Evolutionary conservation across 2,797 vertebrate species (phyloP).

Genomic region (Buphagus erythrorhynchus): DNA sequence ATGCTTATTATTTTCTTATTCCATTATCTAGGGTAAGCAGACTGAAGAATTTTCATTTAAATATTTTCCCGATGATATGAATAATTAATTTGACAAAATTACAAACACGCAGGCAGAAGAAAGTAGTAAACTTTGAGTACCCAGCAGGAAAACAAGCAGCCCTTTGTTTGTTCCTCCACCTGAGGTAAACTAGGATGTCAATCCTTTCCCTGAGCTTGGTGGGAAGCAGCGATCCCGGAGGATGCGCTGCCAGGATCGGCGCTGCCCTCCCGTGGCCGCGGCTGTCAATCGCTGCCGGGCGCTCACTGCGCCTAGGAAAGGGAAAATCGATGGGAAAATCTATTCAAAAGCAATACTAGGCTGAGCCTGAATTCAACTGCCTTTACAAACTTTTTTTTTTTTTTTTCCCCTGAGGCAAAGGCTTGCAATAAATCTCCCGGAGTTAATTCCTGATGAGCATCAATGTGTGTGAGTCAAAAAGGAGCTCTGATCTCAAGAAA

Average conservation of each 20-base stretch:
- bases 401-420: background rate
- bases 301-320: background rate
- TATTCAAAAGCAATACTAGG: background rate
- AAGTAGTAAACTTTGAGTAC: background rate
- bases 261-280: conserved; percentile 52
- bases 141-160: background rate
- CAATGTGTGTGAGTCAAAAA: background rate
- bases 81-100: background rate
- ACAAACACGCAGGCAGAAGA: background rate
- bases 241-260: background rate
- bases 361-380: background rate
- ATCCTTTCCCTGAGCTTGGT: background rate
- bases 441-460: background rate
- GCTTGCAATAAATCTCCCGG: background rate
- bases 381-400: background rate
- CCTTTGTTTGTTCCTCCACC: background rate
- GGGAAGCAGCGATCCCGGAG: background rate
- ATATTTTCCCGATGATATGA: background rate
- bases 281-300: no score
- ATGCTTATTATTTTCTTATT: background rate
- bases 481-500: background rate
- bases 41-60: background rate
- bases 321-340: background rate
- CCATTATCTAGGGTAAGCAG: background rate
- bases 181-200: background rate